Conservation (phyloP, 1,140 invertebrate genomes). For the Drosophila murphyi region DNA sequence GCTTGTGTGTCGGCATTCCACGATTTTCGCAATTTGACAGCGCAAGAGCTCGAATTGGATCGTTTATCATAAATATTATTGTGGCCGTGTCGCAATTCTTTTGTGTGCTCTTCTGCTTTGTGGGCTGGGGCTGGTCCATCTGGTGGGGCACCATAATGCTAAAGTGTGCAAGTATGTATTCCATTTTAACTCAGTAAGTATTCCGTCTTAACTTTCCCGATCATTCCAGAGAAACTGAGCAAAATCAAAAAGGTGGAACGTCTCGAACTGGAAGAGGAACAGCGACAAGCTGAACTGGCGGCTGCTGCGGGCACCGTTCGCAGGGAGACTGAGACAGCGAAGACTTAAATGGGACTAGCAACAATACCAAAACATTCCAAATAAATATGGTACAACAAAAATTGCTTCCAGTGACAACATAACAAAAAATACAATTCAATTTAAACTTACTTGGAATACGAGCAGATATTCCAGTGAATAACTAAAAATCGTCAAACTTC, state of each 20-base stretch:
- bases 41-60: slow-evolving; percentile 88
- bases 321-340: slow-evolving; percentile 57
- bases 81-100: slow-evolving; percentile 95
- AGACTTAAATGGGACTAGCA: slow-evolving; percentile 54
- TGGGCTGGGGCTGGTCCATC: slow-evolving; percentile 98
- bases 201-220: neutral
- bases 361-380: slow-evolving; percentile 32
- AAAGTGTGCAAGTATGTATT: slow-evolving; percentile 88
- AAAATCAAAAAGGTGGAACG: slow-evolving; percentile 83
- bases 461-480: slow-evolving; percentile 28
- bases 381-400: slow-evolving; percentile 48
- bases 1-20: slow-evolving; percentile 94
- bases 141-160: slow-evolving; percentile 98
- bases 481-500: slow-evolving; percentile 39
- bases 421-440: slow-evolving; percentile 58
- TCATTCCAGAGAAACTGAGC: slow-evolving; percentile 68
- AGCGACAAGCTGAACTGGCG: slow-evolving; percentile 73
- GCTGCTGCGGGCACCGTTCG: slow-evolving; percentile 47
- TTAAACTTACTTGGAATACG: slow-evolving; percentile 59
- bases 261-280: slow-evolving; percentile 80
- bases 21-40: slow-evolving; percentile 91
- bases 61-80: slow-evolving; percentile 92
- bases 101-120: slow-evolving; percentile 96
- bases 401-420: slow-evolving; percentile 52
- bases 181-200: neutral